Base-by-base conservation (phyloP, 2,797 vertebrate species). In the Squalus acanthias region DNA sequence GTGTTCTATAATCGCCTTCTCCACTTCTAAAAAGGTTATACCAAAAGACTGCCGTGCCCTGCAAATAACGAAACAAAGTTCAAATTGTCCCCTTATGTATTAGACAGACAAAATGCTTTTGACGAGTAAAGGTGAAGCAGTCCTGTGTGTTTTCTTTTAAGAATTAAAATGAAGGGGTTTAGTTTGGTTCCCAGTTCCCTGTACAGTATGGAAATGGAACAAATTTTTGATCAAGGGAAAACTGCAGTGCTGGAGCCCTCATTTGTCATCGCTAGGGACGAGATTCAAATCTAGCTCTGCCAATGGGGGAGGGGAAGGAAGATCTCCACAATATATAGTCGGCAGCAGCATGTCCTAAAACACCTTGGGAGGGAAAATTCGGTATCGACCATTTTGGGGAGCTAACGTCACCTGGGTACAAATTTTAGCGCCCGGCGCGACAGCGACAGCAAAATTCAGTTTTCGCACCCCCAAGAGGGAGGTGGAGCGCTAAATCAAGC, bases 1-100 rank as follows among this genome's bases (percentile, higher is more conserved):
- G 98, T 0, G 99, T 99, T 96, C 99, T 98, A 3, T 99, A 99
- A 97, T 99, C 99, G 50, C 99, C 99, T 97, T 99, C 99, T 0
- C 99, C 99, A 0, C 99, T 99, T 97, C 97, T 98, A 97, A 99
- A 98, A 72, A 99, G 99, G 96, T 99, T 99, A 97, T 99, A 99
- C 99, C 99, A 99, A 96, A 99, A 99, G 69, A 99, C 99, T 24
- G 99, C 98, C 0, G 99, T 99, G 53, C 99, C 99, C 99, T 99
- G 97, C 8, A 97, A 97, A 96, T 89, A 29, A 33, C 97, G 69
- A 92, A 12, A 13, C 96, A 93, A 69, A 3, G 17, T 24, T 85
- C 46, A 50, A 50, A 85, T 85, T 50, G 82, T 24, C 8, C 20
- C 39, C 17, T 69, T 93, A 93, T 22, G 53, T 39, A n/a, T n/a